Conservation (phyloP, 2,113 vertebrate genomes). For the Anser brachyrhynchus region DNA sequence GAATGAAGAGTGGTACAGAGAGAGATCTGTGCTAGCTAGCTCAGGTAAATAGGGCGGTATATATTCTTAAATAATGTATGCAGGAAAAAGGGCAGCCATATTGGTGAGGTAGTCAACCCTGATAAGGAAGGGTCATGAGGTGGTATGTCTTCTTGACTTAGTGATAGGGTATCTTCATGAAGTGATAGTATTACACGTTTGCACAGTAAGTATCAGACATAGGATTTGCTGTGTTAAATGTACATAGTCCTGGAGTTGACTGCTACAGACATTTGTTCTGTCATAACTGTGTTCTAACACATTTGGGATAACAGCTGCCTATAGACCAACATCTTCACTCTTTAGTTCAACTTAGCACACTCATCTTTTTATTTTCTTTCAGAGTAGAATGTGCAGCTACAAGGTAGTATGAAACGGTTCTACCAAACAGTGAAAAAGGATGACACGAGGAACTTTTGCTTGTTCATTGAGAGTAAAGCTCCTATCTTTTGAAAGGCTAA, state of each 20-base stretch:
- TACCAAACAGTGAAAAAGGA: not conserved
- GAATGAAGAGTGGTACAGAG: not conserved
- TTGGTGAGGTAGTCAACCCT: not conserved
- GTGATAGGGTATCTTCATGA: not conserved
- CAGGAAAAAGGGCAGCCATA: not conserved
- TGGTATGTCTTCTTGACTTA: not conserved
- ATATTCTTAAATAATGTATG: not conserved
- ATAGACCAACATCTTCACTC: not conserved
- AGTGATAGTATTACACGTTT: not conserved
- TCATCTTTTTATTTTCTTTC: not conserved
- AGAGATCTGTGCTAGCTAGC: not conserved
- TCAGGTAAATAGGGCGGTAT: not conserved
- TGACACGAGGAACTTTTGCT: not conserved
- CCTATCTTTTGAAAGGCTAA: not conserved
- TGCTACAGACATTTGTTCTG: not conserved
- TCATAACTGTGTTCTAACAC: not conserved
- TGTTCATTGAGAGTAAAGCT: not conserved
- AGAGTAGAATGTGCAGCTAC: not conserved
- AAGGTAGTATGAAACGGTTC: not conserved
- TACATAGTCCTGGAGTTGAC: not conserved
- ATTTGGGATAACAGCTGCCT: not conserved
- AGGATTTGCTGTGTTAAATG: not conserved
- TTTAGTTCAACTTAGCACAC: not conserved
- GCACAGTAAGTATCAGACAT: not conserved
- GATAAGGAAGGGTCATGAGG: not conserved